A percentile compares a stretch with the other conserved stretches of the same genome.
phyloP scores from a whole-genome alignment of 2,888 invertebrate genomes.

The Orchestes rusci region DNA sequence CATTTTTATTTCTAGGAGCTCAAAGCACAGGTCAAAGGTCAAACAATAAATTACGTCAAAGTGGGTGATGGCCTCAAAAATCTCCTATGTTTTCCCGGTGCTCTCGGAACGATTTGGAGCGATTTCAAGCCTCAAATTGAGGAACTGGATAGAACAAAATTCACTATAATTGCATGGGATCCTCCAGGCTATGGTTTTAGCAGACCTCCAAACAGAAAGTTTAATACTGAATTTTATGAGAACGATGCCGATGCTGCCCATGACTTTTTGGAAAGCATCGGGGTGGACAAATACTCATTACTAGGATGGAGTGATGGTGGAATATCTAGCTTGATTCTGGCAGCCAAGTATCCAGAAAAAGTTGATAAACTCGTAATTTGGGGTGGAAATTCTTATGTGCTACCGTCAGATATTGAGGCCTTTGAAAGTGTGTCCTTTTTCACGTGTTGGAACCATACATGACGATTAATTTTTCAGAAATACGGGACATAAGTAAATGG shows the following conservation, averaged over 20 bases:
- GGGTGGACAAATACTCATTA: slow-evolving; percentile 62
- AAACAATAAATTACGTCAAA: slow-evolving; percentile 56
- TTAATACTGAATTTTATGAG: slow-evolving; percentile 61
- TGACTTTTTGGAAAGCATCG: slow-evolving; percentile 64
- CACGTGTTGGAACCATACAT: background rate
- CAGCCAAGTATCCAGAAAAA: slow-evolving; percentile 59
- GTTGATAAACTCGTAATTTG: slow-evolving; percentile 69
- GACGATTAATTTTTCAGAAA: slow-evolving; percentile 44
- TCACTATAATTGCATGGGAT: slow-evolving; percentile 70
- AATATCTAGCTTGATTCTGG: slow-evolving; percentile 67
- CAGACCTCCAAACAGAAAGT: slow-evolving; percentile 68
- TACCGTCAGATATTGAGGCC: slow-evolving; percentile 57
- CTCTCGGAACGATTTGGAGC: slow-evolving; percentile 72
- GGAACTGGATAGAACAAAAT: slow-evolving; percentile 53
- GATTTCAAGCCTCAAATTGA: slow-evolving; percentile 76
- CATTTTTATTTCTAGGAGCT: slow-evolving; percentile 47
- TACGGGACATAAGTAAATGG: slow-evolving; percentile 69
- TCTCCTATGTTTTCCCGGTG: slow-evolving; percentile 71
- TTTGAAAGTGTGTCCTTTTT: slow-evolving; percentile 49
- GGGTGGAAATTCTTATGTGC: slow-evolving; percentile 71
- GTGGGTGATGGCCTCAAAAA: slow-evolving; percentile 54
- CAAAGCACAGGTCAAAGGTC: slow-evolving; percentile 54
- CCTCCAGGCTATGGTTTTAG: slow-evolving; percentile 85
- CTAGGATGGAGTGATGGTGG: slow-evolving; percentile 92
- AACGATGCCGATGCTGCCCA: slow-evolving; percentile 67